Conservation (phyloP, 1,140 invertebrate species). For the Anastatus disparis region DNA sequence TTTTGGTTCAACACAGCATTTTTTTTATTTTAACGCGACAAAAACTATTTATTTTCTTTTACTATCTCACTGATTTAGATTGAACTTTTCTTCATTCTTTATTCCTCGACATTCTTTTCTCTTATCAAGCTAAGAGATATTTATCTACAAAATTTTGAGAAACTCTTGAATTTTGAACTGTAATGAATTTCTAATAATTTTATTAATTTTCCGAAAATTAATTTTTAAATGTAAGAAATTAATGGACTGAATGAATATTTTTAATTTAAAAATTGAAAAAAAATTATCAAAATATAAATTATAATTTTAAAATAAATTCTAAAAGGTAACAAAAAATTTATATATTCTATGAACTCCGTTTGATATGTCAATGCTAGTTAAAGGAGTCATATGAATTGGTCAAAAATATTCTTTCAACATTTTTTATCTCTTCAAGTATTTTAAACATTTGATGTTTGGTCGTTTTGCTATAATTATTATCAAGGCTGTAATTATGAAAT, state of each 20-base stretch:
- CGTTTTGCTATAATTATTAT: conserved; percentile 24
- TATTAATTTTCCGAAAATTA: no score
- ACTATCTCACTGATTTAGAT: not conserved
- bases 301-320: not conserved
- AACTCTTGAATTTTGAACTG: conserved; percentile 37
- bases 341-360: conserved; percentile 18
- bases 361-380: conserved; percentile 39
- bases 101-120: not conserved
- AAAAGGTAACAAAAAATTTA: not conserved
- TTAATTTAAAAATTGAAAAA: no score
- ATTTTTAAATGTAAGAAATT: no score
- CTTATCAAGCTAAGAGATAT: conserved; percentile 15
- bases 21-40: conserved; percentile 29
- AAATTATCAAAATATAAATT: not conserved
- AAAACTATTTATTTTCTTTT: conserved; percentile 7
- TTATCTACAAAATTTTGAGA: conserved; percentile 34
- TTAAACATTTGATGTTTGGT: conserved; percentile 34
- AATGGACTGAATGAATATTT: no score
- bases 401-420: conserved; percentile 35
- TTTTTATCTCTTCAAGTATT: conserved; percentile 15
- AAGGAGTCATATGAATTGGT: conserved; percentile 30
- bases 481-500: conserved; percentile 34
- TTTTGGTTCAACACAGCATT: conserved; percentile 42
- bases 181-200: not conserved
- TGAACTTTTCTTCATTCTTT: not conserved